Conservation (phyloP, 2,888 invertebrate genomes). For the Calephelis perditalis region DNA sequence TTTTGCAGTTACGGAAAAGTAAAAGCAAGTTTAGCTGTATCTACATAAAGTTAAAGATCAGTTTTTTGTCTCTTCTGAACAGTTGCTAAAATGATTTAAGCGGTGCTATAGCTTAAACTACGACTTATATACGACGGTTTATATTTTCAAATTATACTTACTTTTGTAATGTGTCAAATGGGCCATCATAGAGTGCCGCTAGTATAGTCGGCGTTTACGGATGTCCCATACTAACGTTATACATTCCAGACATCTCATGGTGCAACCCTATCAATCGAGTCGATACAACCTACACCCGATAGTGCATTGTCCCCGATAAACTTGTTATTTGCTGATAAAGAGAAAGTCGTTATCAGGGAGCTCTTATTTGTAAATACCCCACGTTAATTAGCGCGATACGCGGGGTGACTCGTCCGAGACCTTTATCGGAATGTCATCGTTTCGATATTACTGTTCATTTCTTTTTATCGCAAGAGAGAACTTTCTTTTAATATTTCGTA, state of each 20-base stretch:
- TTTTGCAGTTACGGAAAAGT: too few relatives aligned
- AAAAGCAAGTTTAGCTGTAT: too few relatives aligned
- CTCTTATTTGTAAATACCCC: constrained; percentile 62
- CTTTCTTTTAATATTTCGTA: constrained; percentile 12
- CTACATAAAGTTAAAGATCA: too few relatives aligned
- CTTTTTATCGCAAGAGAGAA: constrained; percentile 13
- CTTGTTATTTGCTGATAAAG: constrained; percentile 66
- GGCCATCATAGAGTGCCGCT: too few relatives aligned
- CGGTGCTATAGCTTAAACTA: too few relatives aligned
- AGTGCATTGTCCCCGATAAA: constrained; percentile 74
- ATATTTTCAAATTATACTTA: too few relatives aligned
- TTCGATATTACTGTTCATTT: constrained; percentile 21
- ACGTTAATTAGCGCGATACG: constrained; percentile 41
- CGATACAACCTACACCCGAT: constrained; percentile 50
- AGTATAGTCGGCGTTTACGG: too few relatives aligned
- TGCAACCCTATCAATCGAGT: constrained; percentile 39
- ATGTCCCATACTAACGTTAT: too few relatives aligned
- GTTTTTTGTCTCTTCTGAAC: too few relatives aligned
- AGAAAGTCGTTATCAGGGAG: constrained; percentile 55
- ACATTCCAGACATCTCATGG: not conserved
- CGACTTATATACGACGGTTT: too few relatives aligned
- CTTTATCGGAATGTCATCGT: constrained; percentile 35
- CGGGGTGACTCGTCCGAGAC: constrained; percentile 38
- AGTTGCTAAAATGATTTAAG: too few relatives aligned
- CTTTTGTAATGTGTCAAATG: too few relatives aligned